Evolutionary conservation across 2,113 vertebrate genomes (phyloP), one percentile per base, ranked within the genome.

Genomic region (Eubucco bourcierii): DNA sequence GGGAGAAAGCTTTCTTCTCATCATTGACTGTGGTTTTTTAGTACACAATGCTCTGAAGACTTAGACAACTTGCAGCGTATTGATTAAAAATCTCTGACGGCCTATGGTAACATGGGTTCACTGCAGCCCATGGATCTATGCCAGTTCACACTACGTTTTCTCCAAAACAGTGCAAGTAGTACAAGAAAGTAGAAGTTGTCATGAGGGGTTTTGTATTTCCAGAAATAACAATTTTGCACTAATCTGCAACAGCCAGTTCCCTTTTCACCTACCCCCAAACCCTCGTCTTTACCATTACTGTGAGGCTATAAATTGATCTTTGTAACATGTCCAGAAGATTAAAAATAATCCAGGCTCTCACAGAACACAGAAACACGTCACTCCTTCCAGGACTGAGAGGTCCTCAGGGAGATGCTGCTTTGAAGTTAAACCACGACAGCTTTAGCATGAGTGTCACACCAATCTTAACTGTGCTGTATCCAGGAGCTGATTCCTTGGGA

Each of bases 261-360:
- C 46, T 55, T 88, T 86, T 33, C 60, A 47, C 27, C 44, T 80
- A 12, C 37, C 60, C 0, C 0, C 63, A 90, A 82, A 68, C 27
- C n/a, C 70, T 75, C 72, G 80, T 84, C 74, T 72, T 94, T 87
- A 80, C 37, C 1, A 0, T 92, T 81, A 90, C 95, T 74, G 72
- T 56, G 91, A 92, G 93, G 86, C 93, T 75, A 90, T 92, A 93
- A 94, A 93, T 90, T 87, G 64, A 80, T 82, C 67, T 94, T 78
- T 90, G 90, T 84, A 83, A 53, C 60, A 73, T 79, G 50, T 88
- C 87, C 87, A 96, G 82, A 88, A 95, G 90, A 95, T 93, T 95
- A 92, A 95, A 94, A 93, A 79, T 91, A 92, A 92, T 96, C 87
- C 91, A 72, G 63, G 33, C 80, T 88, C 68, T 91, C 88, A 58